Evolutionary conservation across 2,888 invertebrate species (phyloP).

Genomic region (Troides oblongomaculatus): DNA sequence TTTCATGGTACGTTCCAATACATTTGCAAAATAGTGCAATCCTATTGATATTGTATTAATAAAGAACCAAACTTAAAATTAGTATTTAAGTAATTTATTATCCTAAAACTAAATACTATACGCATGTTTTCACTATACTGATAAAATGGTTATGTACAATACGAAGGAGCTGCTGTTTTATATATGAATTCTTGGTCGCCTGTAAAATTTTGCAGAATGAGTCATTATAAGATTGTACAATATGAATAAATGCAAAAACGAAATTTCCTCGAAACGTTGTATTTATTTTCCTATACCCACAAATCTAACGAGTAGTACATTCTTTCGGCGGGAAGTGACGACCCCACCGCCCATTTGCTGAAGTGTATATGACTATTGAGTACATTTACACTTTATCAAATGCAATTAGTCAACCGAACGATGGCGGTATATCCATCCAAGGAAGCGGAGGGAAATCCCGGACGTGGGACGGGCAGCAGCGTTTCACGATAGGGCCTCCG

Average conservation of each 20-base stretch:
- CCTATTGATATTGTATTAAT: slow-evolving; percentile 80
- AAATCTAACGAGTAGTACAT: too few relatives aligned
- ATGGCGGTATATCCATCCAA: too few relatives aligned
- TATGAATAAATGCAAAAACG: slow-evolving; percentile 81
- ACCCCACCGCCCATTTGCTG: too few relatives aligned
- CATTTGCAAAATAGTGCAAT: slow-evolving; percentile 77
- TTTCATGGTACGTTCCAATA: slow-evolving; percentile 69
- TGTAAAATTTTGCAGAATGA: slow-evolving; percentile 81
- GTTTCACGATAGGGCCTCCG: too few relatives aligned
- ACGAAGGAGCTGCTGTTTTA: slow-evolving; percentile 80
- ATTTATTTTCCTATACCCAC: slow-evolving; percentile 9
- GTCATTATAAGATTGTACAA: slow-evolving; percentile 81
- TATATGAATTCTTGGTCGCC: slow-evolving; percentile 81
- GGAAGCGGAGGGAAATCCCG: too few relatives aligned
- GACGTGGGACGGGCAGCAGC: too few relatives aligned
- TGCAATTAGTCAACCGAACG: too few relatives aligned
- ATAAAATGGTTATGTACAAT: slow-evolving; percentile 80
- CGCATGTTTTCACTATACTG: slow-evolving; percentile 81
- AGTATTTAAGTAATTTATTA: slow-evolving; percentile 81
- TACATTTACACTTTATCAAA: too few relatives aligned
- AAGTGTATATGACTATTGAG: too few relatives aligned
- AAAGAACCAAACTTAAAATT: slow-evolving; percentile 81
- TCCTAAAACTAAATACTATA: slow-evolving; percentile 80
- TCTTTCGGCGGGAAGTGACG: too few relatives aligned
- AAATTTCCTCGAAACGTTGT: slow-evolving; percentile 70